These are phyloP conservation scores for Steinernema khuongi DNA, from an alignment of 1,140 invertebrate genomes.

Conservation along the genomic window DNA sequence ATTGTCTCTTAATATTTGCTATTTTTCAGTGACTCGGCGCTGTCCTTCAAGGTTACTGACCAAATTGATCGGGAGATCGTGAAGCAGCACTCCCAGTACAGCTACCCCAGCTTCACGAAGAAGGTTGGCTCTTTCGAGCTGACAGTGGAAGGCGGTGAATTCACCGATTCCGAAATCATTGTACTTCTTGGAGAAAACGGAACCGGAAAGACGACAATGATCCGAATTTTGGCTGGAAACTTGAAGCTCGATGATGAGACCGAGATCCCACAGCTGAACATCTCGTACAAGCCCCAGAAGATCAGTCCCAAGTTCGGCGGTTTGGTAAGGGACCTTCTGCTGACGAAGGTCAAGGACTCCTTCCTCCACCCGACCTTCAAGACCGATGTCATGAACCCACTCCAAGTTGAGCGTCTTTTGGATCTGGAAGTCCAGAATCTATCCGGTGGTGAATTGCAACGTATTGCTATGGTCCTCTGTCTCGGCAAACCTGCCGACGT, in stretches of 20 bases:
- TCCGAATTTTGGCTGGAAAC: constrained; percentile 91
- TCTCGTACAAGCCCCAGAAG: constrained; percentile 99
- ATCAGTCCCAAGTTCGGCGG: constrained; percentile 96
- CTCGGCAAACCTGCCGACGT: constrained; percentile 97
- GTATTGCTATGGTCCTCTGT: constrained; percentile 89
- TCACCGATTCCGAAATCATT: constrained; percentile 98
- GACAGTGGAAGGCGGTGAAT: constrained; percentile 78
- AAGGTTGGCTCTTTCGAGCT: constrained; percentile 70
- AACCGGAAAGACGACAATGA: constrained; percentile 98
- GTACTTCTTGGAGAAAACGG: constrained; percentile 98
- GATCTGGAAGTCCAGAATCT: constrained; percentile 97
- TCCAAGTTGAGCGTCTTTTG: constrained; percentile 94
- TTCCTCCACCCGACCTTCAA: constrained; percentile 95
- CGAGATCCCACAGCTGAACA: constrained; percentile 83
- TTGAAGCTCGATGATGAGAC: constrained; percentile 81
- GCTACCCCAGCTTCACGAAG: constrained; percentile 76
- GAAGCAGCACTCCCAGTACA: constrained; percentile 88
- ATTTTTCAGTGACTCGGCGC: constrained; percentile 48
- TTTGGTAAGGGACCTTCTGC: constrained; percentile 76
- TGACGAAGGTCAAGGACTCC: constrained; percentile 92
- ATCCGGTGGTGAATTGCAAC: constrained; percentile 97
- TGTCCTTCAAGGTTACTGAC: constrained; percentile 84
- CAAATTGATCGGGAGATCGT: constrained; percentile 93
- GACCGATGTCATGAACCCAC: constrained; percentile 97
- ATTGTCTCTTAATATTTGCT: neutral